phyloP scores from a whole-genome alignment of 2,797 vertebrate genomes.

The Alca torda region DNA sequence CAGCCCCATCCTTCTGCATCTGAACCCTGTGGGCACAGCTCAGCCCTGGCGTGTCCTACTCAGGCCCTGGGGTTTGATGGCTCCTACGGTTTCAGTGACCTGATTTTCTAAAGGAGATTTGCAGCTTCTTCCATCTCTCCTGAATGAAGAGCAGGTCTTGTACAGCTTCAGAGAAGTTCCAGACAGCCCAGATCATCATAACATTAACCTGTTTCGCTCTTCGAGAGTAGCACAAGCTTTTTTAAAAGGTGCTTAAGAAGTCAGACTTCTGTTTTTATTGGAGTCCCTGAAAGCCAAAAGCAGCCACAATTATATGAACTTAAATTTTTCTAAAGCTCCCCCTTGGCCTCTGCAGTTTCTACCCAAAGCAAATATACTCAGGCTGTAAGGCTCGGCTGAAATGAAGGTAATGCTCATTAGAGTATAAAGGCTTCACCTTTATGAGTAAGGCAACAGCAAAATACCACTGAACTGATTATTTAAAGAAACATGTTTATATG shows the following conservation, averaged over 20 bases:
- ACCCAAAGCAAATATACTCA: neutral
- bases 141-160: neutral
- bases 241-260: neutral
- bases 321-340: neutral
- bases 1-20: neutral
- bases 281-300: neutral
- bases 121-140: neutral
- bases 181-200: neutral
- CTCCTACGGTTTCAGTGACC: neutral
- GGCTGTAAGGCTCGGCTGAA: neutral
- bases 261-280: neutral
- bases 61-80: neutral
- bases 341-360: neutral
- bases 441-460: neutral
- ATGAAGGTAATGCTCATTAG: neutral
- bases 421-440: neutral
- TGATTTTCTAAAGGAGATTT: neutral
- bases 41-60: neutral
- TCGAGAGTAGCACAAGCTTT: neutral
- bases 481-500: neutral
- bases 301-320: neutral
- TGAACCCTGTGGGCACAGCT: neutral
- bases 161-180: neutral
- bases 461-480: neutral
- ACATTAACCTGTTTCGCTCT: neutral